A percentile compares a stretch with the other conserved stretches of the same genome.
Conservation (phyloP, 2,113 vertebrate species). For the Galeopterus variegatus region DNA sequence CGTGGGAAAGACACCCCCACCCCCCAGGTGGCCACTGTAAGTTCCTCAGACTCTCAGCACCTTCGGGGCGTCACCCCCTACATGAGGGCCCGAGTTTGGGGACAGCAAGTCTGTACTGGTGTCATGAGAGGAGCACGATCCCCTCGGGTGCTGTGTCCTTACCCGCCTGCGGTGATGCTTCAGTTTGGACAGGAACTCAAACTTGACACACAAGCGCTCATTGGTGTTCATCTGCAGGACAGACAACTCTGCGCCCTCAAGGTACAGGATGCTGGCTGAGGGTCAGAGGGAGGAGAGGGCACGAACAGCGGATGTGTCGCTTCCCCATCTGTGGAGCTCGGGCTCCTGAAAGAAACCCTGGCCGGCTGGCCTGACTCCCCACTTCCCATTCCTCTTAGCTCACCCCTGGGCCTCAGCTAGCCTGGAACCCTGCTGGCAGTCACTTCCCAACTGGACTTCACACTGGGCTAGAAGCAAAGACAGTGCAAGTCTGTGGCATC, state of each 20-base stretch:
- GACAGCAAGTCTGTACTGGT: background rate
- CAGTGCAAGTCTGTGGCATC: background rate
- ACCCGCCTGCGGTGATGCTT: constrained; percentile 84
- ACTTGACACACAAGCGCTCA: constrained; percentile 85
- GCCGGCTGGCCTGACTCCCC: background rate
- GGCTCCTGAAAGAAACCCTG: background rate
- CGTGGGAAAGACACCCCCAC: no score
- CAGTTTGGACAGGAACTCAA: constrained; percentile 87
- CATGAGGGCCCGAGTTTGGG: background rate
- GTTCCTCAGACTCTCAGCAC: background rate
- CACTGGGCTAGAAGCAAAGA: background rate
- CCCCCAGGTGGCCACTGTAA: background rate
- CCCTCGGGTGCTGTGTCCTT: constrained; percentile 64
- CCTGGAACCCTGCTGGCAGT: background rate
- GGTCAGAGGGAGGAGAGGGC: background rate
- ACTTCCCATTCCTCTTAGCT: constrained; percentile 47
- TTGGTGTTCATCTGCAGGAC: constrained; percentile 88
- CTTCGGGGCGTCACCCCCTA: background rate
- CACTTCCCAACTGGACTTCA: background rate
- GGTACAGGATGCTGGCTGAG: constrained; percentile 87
- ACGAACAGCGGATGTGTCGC: background rate
- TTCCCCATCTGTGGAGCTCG: background rate
- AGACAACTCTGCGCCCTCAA: constrained; percentile 87
- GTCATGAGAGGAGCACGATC: background rate
- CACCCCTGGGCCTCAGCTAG: background rate